phyloP scores from a whole-genome alignment of 64 coral and sea anemone species.

The Exaiptasia diaphana region DNA sequence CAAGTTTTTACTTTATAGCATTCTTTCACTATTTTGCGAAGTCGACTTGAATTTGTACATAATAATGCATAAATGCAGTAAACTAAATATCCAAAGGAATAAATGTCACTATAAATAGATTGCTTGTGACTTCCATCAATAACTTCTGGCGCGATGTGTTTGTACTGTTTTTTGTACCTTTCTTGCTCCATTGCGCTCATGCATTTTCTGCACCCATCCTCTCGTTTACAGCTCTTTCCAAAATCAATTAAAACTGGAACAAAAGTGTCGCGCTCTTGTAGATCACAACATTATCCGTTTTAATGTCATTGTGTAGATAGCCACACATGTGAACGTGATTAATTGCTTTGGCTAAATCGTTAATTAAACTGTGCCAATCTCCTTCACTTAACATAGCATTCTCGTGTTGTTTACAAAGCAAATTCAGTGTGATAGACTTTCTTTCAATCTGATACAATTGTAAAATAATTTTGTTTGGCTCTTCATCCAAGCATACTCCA shows the following conservation, averaged over 20 bases:
- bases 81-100: neutral
- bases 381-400: neutral
- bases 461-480: neutral
- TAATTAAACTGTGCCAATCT: neutral
- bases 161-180: too few species aligned
- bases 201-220: neutral
- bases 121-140: neutral
- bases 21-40: neutral
- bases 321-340: neutral
- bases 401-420: neutral
- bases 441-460: neutral
- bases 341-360: neutral
- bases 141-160: neutral
- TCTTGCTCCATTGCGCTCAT: neutral
- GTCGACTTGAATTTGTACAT: neutral
- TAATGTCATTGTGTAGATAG: neutral
- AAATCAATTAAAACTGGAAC: neutral
- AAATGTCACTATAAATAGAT: conserved; percentile 8
- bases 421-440: neutral
- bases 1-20: conserved; percentile 1
- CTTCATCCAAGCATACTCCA: neutral
- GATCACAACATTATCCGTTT: conserved; percentile 15
- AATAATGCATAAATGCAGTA: neutral
- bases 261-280: neutral
- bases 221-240: conserved; percentile 1